Evolutionary conservation across 2,113 vertebrate genomes (phyloP).

Genomic region (Leptosomus discolor): DNA sequence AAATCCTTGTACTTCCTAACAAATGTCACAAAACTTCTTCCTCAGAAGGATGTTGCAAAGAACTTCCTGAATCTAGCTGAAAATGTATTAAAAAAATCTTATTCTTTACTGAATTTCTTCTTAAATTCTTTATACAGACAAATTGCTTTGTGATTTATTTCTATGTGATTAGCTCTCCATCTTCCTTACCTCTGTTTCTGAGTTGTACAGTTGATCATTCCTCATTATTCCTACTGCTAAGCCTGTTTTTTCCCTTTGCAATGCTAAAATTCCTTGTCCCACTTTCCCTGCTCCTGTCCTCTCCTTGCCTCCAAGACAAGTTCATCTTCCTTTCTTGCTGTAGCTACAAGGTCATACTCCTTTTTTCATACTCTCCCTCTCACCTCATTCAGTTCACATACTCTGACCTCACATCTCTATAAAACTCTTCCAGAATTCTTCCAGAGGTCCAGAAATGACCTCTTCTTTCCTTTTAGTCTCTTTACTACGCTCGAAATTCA

Average conservation of each 20-base stretch:
- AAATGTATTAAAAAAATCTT: background rate
- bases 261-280: background rate
- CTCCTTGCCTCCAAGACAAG: background rate
- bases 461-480: background rate
- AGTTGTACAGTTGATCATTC: background rate
- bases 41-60: background rate
- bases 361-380: background rate
- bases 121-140: background rate
- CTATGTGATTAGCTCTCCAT: background rate
- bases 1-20: background rate
- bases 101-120: background rate
- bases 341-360: background rate
- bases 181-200: background rate
- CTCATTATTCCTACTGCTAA: background rate
- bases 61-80: background rate
- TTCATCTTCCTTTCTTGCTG: background rate
- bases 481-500: background rate
- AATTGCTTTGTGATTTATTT: background rate
- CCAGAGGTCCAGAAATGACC: background rate
- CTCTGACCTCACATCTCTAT: background rate
- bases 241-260: background rate
- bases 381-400: background rate
- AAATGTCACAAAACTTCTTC: background rate
- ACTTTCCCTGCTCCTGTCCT: background rate
- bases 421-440: background rate